Evolutionary conservation across 2,113 vertebrate genomes (phyloP), one percentile per base, ranked within the genome.

Genomic region (Proteles cristata): DNA sequence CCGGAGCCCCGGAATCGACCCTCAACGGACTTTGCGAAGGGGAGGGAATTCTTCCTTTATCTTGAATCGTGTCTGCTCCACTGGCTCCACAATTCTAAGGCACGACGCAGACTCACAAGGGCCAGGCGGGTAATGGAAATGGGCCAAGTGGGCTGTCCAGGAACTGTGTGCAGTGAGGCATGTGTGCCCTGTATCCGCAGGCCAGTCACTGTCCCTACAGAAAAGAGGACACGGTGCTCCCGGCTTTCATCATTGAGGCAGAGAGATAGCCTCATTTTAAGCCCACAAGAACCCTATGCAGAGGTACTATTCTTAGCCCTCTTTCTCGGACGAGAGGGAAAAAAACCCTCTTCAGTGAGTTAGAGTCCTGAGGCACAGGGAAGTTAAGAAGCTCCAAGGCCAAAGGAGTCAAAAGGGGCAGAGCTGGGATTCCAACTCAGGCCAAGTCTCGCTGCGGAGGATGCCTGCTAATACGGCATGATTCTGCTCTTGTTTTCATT

Each of bases 11-110:
- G 0, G 6, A 85, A 14, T 3, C 45, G 35, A 35, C 31, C 21
- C 4, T 9, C 15, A 1, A 8, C 0, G 1, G 26, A 39, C 28
- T 80, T 16, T 9, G 50, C 58, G 21, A 82, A 0, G n/a, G n/a
- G 45, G 39, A 88, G 71, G 39, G 1, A 4, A 71, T 63, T 89
- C 14, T 48, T 69, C 53, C 58, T 50, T 39, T 53, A 19, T 43
- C 21, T 45, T 73, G 53, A 55, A 71, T 35, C 55, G 53, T 68
- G 61, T 12, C 85, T 65, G 4, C 79, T 92, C 5, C 26, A 43
- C 61, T 68, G 26, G 12, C 50, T 81, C 25, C 1, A 1, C 28
- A 45, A 85, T 31, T 83, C 17, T 50, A 74, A 88, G 55, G 63
- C 39, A 26, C 28, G 9, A 0, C 73, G 15, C 81, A 43, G 48